Base-by-base conservation (phyloP, 2,113 vertebrate species). In the Phasianus colchicus region DNA sequence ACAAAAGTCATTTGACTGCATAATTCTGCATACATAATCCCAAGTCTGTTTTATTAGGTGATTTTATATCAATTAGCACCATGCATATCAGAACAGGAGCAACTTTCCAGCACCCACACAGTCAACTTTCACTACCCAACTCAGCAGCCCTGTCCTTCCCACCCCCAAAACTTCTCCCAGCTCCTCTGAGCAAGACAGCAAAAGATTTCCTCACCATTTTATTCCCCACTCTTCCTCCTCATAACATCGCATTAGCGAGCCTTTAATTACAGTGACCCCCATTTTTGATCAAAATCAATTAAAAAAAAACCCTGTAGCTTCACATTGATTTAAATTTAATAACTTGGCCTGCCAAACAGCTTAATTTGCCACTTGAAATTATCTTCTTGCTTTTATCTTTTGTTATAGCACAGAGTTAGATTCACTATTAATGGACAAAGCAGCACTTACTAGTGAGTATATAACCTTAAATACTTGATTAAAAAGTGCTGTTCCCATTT, bases 401-500 rank as follows among this genome's bases (percentile, higher is more conserved):
- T 14, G 16, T 74, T 69, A 74, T 43, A 78, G 80, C 74, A 73
- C 47, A 66, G 92, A 88, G 70, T 88, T 47, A 83, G 69, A 76
- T 60, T 86, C 74, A 95, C 87, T 96, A 94, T 97, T 97, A 98
- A 97, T 95, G 86, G 86, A 94, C 83, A 87, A 96, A 92, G 90
- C 86, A 73, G 90, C 79, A 95, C 96, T 98, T 97, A 95, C 88
- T 94, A 95, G 92, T 83, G 94, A 97, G 97, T 96, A 94, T 94
- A 97, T 97, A 97, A 96, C 96, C 92, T 97, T 94, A 87, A 91
- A 96, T 69, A 95, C 93, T 96, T 92, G 71, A 91, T 96, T 96
- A 88, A 97, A 95, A 97, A 96, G 96, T 91, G 93, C 92, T 86
- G 40, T 95, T 97, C 93, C 94, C 97, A 98, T 96, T 98, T 97